Evolutionary conservation across 2,888 invertebrate species (phyloP).

Genomic region (Allacma fusca): DNA sequence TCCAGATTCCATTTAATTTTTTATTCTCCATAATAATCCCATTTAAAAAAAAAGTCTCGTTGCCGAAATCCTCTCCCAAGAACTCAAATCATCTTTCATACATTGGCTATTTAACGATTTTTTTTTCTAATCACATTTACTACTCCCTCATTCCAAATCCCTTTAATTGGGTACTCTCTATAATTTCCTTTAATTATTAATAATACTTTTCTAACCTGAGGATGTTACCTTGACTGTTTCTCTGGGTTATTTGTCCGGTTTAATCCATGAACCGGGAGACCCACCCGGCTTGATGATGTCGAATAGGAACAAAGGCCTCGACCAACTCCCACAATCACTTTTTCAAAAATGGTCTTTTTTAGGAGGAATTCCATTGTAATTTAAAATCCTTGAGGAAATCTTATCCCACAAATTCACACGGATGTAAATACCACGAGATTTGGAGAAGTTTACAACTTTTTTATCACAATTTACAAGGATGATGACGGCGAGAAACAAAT

Average conservation of each 20-base stretch:
- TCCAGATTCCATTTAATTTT: no score
- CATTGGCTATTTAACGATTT: no score
- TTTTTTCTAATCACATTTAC: no score
- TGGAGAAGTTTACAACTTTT: background rate
- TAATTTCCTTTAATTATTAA: no score
- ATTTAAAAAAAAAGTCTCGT: no score
- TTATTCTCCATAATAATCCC: no score
- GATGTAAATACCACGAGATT: background rate
- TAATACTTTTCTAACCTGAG: background rate
- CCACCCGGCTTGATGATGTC: conserved; percentile 13
- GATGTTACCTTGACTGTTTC: background rate
- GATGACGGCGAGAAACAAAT: conserved; percentile 1
- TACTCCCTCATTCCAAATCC: no score
- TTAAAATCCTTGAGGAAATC: background rate
- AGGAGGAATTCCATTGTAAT: background rate
- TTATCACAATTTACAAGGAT: background rate
- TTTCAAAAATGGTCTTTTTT: background rate
- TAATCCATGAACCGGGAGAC: background rate
- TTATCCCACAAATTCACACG: background rate
- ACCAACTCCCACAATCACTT: conserved; percentile 11
- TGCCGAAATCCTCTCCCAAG: no score
- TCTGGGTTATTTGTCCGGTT: background rate
- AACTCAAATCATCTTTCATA: no score
- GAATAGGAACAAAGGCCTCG: background rate
- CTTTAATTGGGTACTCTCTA: no score